phyloP scores from a whole-genome alignment of 2,113 vertebrate genomes.

The Jaculus jaculus region DNA sequence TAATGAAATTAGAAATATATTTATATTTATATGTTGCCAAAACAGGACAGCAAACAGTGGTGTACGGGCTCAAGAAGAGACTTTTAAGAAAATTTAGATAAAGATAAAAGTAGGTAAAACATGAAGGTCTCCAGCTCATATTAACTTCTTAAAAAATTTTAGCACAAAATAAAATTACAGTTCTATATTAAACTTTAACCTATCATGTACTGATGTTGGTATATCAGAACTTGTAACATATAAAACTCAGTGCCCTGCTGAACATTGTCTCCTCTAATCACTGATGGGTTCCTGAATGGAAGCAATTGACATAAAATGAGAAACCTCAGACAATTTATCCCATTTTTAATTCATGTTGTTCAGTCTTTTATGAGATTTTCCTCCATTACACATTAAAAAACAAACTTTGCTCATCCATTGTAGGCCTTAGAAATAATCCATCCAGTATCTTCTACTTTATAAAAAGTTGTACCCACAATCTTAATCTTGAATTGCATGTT shows the following conservation, averaged over 20 bases:
- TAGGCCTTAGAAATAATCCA: background rate
- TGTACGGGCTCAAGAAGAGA: background rate
- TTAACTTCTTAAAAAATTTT: background rate
- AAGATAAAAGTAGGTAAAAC: background rate
- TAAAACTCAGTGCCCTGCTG: background rate
- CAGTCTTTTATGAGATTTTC: background rate
- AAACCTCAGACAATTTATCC: background rate
- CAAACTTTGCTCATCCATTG: background rate
- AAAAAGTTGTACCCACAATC: background rate
- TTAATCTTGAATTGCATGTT: background rate
- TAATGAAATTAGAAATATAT: slow-evolving; percentile 17
- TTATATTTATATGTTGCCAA: no score
- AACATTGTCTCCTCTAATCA: background rate
- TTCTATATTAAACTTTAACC: background rate
- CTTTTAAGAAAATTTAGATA: background rate
- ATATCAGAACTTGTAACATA: background rate
- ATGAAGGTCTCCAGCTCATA: background rate
- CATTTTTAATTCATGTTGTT: background rate
- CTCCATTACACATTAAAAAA: background rate
- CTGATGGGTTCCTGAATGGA: background rate
- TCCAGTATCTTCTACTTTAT: background rate
- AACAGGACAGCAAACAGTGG: background rate
- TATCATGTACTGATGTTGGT: background rate
- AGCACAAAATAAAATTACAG: background rate
- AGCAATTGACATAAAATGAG: background rate